Percentiles rank a stretch among this genome's conserved stretches.
phyloP scores from a whole-genome alignment of 2,113 vertebrate species.

The Dasyprocta punctata region DNA sequence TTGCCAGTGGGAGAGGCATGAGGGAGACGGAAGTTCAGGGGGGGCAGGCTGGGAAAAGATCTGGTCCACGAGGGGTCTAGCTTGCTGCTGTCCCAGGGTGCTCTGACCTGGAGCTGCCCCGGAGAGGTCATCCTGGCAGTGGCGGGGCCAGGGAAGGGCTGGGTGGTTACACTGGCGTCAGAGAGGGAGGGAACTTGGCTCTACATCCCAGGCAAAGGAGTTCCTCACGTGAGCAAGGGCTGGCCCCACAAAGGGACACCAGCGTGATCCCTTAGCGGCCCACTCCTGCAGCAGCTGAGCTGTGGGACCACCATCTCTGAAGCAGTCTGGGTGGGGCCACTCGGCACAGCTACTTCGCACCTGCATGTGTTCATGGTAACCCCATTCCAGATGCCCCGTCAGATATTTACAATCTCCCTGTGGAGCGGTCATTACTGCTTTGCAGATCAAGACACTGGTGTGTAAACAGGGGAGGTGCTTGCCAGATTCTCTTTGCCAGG shows the following conservation, averaged over 20 bases:
- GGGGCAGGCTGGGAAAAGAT: background rate
- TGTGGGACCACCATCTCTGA: rapidly evolving
- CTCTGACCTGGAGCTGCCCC: background rate
- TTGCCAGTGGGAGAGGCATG: background rate
- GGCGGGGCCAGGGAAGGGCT: background rate
- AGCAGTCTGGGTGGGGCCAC: background rate
- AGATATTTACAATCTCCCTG: background rate
- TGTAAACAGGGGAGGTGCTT: background rate
- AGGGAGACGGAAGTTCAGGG: background rate
- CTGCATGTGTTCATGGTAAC: background rate
- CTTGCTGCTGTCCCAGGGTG: background rate
- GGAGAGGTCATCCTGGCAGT: background rate
- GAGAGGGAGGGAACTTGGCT: too few species aligned
- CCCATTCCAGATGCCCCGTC: background rate
- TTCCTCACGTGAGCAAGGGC: background rate
- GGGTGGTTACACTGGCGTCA: background rate
- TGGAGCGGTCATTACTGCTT: background rate
- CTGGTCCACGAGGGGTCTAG: too few species aligned
- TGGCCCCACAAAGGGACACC: background rate
- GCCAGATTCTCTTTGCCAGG: background rate
- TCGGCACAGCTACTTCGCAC: rapidly evolving
- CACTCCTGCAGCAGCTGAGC: background rate
- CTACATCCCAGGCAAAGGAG: background rate
- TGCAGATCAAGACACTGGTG: background rate
- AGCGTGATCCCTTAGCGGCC: rapidly evolving